Percentiles rank a stretch among this genome's conserved stretches.
phyloP scores from a whole-genome alignment of 2,797 vertebrate species.

The Poecilia velifera region DNA sequence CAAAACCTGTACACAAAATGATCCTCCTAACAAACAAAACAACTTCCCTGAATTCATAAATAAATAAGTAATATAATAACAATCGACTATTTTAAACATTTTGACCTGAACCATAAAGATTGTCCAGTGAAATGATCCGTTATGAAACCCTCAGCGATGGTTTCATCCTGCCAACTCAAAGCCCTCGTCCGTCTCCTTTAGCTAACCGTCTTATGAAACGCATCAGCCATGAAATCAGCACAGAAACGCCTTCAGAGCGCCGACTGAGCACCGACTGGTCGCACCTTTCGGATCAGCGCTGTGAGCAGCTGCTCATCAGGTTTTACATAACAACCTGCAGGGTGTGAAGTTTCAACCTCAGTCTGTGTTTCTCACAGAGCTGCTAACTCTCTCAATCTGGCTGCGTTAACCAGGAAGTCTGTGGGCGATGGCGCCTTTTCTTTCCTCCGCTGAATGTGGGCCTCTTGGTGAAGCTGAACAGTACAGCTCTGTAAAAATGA shows the following conservation, averaged over 20 bases:
- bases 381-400: conserved; percentile 40
- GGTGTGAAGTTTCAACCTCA: conserved; percentile 25
- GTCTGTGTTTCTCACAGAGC: conserved; percentile 35
- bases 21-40: neutral
- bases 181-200: neutral
- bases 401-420: conserved; percentile 61
- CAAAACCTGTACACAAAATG: neutral
- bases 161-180: conserved; percentile 3
- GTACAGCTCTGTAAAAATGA: no score
- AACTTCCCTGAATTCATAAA: neutral
- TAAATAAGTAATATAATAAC: neutral
- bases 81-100: no score
- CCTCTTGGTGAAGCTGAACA: neutral
- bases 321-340: conserved; percentile 29
- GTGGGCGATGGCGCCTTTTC: conserved; percentile 31
- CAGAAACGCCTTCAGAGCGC: conserved; percentile 11
- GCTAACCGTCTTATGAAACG: neutral
- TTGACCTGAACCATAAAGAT: no score
- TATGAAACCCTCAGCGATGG: neutral
- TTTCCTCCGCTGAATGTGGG: conserved; percentile 8
- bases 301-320: conserved; percentile 8
- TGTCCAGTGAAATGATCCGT: neutral
- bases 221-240: conserved; percentile 1
- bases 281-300: neutral
- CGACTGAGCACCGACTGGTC: conserved; percentile 4